Percentiles rank a stretch among this genome's conserved stretches.
Conservation (phyloP, 2,113 vertebrate genomes). For the Pygoscelis adeliae region DNA sequence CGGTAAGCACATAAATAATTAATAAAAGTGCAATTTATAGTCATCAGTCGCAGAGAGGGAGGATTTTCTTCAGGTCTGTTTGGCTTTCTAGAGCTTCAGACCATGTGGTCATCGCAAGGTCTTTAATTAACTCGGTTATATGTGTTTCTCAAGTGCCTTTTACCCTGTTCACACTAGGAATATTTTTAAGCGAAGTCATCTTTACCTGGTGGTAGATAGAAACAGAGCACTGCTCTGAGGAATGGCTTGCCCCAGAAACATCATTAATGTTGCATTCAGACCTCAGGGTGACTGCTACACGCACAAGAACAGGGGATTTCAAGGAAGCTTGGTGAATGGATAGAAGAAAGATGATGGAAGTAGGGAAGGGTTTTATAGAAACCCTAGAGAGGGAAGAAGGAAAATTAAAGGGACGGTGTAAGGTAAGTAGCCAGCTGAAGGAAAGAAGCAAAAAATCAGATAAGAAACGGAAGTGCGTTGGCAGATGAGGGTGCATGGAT, state of each 20-base stretch:
- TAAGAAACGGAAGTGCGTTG: background rate
- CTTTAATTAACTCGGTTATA: background rate
- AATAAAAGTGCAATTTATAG: background rate
- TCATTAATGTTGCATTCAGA: background rate
- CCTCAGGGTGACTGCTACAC: background rate
- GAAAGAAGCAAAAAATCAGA: background rate
- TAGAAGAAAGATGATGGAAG: background rate
- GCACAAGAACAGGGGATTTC: background rate
- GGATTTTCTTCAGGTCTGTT: background rate
- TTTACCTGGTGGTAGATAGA: background rate
- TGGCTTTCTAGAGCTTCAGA: background rate
- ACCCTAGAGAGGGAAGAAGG: background rate
- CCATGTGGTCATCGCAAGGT: background rate
- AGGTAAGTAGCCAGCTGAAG: background rate
- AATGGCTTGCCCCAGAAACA: background rate
- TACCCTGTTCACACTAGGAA: background rate
- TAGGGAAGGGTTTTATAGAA: background rate
- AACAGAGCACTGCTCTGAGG: background rate
- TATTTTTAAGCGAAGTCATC: background rate
- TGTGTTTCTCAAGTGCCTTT: background rate
- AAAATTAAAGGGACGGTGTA: background rate
- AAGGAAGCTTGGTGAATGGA: background rate
- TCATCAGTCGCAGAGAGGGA: background rate
- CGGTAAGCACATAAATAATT: background rate
- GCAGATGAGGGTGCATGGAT: background rate